These are phyloP conservation scores for Eilema sororculum DNA, from an alignment of 2,888 invertebrate genomes.

Conservation along the genomic window DNA sequence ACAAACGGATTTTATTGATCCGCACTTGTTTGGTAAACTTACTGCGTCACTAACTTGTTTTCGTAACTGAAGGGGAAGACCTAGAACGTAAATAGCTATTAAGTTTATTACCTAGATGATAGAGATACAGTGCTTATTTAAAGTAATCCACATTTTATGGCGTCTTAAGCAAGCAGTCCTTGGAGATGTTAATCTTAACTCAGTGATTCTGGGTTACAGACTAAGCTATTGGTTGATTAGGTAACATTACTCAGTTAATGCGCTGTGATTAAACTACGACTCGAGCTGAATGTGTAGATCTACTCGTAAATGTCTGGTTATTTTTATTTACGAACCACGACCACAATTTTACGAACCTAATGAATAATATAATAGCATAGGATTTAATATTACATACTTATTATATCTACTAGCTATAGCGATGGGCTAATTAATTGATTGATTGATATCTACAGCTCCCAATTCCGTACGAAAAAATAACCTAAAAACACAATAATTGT, in stretches of 20 bases:
- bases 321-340: no score
- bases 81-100: conserved; percentile 1
- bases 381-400: not conserved
- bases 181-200: conserved; percentile 27
- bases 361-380: not conserved
- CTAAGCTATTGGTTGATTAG: conserved; percentile 29
- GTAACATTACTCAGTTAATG: conserved; percentile 3
- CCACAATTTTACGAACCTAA: not conserved
- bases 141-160: conserved; percentile 11
- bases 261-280: not conserved
- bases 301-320: not conserved
- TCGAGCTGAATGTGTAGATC: not conserved
- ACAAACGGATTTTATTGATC: conserved; percentile 66
- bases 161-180: conserved; percentile 12
- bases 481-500: no score
- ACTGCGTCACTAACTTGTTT: conserved; percentile 32
- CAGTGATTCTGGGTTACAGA: conserved; percentile 30
- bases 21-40: conserved; percentile 61
- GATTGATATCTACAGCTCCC: no score
- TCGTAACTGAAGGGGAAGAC: conserved; percentile 12
- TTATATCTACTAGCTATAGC: no score
- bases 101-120: conserved; percentile 15
- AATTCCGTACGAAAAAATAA: no score
- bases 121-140: conserved; percentile 1
- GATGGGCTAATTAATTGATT: no score